Evolutionary conservation across 2,888 invertebrate genomes (phyloP), one percentile per base, ranked within the genome.

Genomic region (Nomada lathburiana): DNA sequence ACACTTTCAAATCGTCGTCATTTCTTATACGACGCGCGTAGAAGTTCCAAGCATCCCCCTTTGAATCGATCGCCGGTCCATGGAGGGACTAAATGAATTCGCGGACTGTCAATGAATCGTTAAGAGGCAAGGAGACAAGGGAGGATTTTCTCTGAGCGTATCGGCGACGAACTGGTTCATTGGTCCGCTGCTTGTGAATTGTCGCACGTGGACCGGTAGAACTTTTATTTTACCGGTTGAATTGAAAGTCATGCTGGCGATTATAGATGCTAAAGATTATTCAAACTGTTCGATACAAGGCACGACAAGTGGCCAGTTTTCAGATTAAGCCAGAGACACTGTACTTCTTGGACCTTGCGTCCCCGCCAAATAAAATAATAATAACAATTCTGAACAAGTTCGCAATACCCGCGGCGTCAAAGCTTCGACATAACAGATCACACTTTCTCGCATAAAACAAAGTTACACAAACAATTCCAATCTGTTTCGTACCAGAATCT

Each of bases 31-130:
- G 11, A 53, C 11, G 36, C 13, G 16, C 16, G 50, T 18, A 16
- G 16, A 68, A 36, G 71, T 67, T 71, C 67, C 74, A 20, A 36
- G 18, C 53, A n/a, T 59, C 44, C 16, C 55, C 1, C 50, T 7
- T 1, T 26, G n/a, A 65, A 47, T 20, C 20, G 20, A 71, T 60
- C 73, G 13, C 7, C 7, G 18, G 23, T 60, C 57, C 29, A 16
- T 20, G 16, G 13, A 11, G 55, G 5, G 16, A 44, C 29, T 16
- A n/a, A 16, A 5, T 52, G 26, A 42, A 13, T 52, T 9, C 11
- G 16, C 50, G 74, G 70, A 50, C 69, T 67, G 50, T 81, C 74
- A 53, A 75, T 80, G 75, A 71, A 80, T 75, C 36, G 82, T 68
- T 62, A 69, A 13, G n/a, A 9, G 62, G n/a, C 47, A n/a, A 71